Conservation (phyloP, 2,888 invertebrate species). For the Allolobophora icterica region DNA sequence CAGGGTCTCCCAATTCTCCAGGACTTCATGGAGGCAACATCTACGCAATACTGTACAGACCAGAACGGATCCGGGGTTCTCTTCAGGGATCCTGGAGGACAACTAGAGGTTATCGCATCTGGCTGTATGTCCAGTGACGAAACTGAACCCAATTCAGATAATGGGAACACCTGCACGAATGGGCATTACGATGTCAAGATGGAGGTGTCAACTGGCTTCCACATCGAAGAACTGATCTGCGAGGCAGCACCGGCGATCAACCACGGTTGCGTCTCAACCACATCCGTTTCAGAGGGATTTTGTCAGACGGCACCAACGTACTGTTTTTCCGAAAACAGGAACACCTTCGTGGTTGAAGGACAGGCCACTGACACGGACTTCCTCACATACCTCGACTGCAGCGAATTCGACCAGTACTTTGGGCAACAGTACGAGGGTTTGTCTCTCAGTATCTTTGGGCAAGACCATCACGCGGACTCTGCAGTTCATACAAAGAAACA, state of each 20-base stretch:
- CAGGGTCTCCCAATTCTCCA: not conserved
- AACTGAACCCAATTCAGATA: not conserved
- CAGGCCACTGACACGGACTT: constrained; percentile 27
- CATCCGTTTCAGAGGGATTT: not conserved
- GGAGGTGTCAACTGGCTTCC: not conserved
- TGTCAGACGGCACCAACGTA: not conserved
- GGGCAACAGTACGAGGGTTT: not conserved
- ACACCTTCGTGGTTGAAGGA: not conserved
- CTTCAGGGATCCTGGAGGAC: not conserved
- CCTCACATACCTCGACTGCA: constrained; percentile 69
- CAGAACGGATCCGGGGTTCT: not conserved
- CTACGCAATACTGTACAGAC: not conserved
- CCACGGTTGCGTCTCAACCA: not conserved
- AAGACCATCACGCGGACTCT: not conserved
- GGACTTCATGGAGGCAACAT: not conserved
- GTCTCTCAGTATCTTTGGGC: not conserved
- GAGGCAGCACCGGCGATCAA: not conserved
- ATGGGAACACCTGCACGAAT: not conserved
- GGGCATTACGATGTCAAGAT: not conserved
- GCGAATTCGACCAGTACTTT: constrained; percentile 79
- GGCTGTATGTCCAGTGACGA: not conserved
- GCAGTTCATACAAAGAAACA: not conserved
- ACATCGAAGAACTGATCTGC: not conserved
- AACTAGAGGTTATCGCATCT: not conserved
- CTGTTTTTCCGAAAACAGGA: not conserved